These are phyloP conservation scores for Medauroidea extradentata DNA, from an alignment of 1,140 invertebrate genomes.

Conservation along the genomic window DNA sequence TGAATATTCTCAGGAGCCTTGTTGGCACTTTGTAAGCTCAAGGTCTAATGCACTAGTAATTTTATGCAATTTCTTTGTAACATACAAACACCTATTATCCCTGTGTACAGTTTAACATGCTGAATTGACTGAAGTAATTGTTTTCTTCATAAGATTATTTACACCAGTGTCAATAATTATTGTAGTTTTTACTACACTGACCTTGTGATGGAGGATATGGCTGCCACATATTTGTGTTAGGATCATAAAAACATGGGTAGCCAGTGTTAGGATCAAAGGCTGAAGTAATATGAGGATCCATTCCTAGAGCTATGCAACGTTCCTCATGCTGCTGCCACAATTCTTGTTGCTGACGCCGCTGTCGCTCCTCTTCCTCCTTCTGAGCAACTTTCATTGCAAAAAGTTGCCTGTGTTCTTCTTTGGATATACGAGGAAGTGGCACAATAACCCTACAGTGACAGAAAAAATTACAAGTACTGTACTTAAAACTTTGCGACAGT, in stretches of 20 bases:
- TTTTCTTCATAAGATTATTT: neutral
- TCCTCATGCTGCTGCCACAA: slow-evolving; percentile 59
- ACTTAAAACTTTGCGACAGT: neutral
- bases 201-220: slow-evolving; percentile 35
- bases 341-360: slow-evolving; percentile 55
- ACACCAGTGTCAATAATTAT: neutral
- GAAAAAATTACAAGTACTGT: neutral
- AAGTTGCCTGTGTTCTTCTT: slow-evolving; percentile 66
- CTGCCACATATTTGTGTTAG: slow-evolving; percentile 56
- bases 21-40: no score
- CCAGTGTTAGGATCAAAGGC: slow-evolving; percentile 52
- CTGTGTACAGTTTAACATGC: no score
- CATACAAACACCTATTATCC: neutral
- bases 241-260: slow-evolving; percentile 56
- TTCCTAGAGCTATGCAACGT: slow-evolving; percentile 54
- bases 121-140: no score
- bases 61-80: no score
- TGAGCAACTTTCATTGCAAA: slow-evolving; percentile 73
- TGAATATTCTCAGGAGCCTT: no score
- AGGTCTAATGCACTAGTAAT: no score
- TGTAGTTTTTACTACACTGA: neutral
- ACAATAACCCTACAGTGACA: neutral
- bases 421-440: slow-evolving; percentile 47
- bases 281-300: slow-evolving; percentile 52
- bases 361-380: slow-evolving; percentile 54